Evolutionary conservation across 1,140 invertebrate species (phyloP).

Genomic region (Plectrocnemia conspersa): DNA sequence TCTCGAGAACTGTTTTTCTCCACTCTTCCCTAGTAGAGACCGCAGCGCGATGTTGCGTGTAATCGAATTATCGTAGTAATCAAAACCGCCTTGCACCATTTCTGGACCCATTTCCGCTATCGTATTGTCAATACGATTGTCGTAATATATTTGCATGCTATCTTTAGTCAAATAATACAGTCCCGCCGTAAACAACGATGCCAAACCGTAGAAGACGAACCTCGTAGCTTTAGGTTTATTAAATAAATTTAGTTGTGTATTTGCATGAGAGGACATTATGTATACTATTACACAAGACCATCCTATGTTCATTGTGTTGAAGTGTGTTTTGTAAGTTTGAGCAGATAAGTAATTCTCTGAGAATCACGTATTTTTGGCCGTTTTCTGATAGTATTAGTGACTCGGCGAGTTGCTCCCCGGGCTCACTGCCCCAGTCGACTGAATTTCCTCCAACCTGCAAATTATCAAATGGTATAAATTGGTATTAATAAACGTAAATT

Average conservation of each 20-base stretch:
- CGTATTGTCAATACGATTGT: conserved; percentile 57
- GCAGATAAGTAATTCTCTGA: conserved; percentile 62
- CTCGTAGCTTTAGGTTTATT: conserved; percentile 49
- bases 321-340: conserved; percentile 52
- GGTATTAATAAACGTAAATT: background rate
- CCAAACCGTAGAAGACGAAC: conserved; percentile 53
- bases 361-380: conserved; percentile 73
- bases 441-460: conserved; percentile 53
- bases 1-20: conserved; percentile 56
- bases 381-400: conserved; percentile 66
- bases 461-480: background rate
- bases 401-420: conserved; percentile 57
- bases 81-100: conserved; percentile 66
- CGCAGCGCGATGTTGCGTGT: conserved; percentile 68
- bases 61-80: conserved; percentile 69
- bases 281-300: conserved; percentile 48
- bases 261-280: conserved; percentile 48
- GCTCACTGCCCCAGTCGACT: conserved; percentile 58
- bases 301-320: conserved; percentile 51
- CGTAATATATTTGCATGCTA: conserved; percentile 55
- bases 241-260: conserved; percentile 55
- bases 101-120: conserved; percentile 55
- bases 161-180: conserved; percentile 63
- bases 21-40: conserved; percentile 56
- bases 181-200: conserved; percentile 54